These are phyloP conservation scores for Speoplatyrhinus poulsoni DNA, from an alignment of 2,113 vertebrate genomes.

Conservation along the genomic window DNA sequence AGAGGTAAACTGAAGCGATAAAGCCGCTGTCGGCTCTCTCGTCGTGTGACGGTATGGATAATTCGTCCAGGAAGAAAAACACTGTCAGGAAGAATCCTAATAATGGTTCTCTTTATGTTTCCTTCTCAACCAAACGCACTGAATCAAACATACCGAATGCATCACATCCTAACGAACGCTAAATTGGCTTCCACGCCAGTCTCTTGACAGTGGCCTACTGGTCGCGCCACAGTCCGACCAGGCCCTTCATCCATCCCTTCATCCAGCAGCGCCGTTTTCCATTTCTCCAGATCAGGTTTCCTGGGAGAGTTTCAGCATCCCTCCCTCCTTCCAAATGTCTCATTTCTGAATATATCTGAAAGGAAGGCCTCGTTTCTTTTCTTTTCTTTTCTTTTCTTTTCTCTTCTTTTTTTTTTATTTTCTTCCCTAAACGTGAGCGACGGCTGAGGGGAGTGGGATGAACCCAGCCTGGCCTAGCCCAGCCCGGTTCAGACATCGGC, in stretches of 20 bases:
- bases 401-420: constrained; percentile 44
- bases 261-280: constrained; percentile 47
- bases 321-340: constrained; percentile 43
- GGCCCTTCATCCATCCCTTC: not conserved
- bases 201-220: constrained; percentile 33
- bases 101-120: too few species aligned
- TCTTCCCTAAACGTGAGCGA: constrained; percentile 78
- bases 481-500: constrained; percentile 76
- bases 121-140: too few species aligned
- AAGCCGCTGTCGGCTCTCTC: too few species aligned
- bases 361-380: constrained; percentile 78
- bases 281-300: constrained; percentile 61
- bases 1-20: too few species aligned
- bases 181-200: not conserved
- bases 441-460: constrained; percentile 60
- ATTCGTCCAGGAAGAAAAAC: too few species aligned
- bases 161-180: too few species aligned
- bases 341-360: constrained; percentile 74
- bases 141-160: too few species aligned
- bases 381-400: constrained; percentile 47
- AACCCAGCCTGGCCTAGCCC: constrained; percentile 67
- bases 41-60: too few species aligned
- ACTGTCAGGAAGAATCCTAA: too few species aligned
- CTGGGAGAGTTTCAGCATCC: constrained; percentile 9
- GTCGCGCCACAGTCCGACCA: constrained; percentile 28